phyloP scores from a whole-genome alignment of 2,797 vertebrate species.

The Arnoldichthys spilopterus region DNA sequence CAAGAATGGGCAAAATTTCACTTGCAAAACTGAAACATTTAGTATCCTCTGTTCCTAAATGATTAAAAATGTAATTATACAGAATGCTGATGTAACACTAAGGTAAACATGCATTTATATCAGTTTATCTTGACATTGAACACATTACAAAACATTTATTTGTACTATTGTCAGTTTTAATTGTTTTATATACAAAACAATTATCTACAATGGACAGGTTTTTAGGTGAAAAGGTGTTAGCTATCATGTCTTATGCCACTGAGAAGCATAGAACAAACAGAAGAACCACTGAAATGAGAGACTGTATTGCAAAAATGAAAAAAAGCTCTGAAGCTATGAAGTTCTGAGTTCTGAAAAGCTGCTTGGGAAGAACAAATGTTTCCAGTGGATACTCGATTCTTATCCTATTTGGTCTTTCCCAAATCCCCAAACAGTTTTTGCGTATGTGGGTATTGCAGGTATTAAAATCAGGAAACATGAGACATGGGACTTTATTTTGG shows the following conservation, averaged over 20 bases:
- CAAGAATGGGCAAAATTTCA: too few species aligned
- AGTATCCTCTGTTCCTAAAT: too few species aligned
- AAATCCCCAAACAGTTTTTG: neutral
- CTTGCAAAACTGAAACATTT: too few species aligned
- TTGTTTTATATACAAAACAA: too few species aligned
- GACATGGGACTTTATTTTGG: slow-evolving; percentile 17
- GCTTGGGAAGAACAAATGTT: neutral
- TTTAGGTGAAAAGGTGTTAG: neutral
- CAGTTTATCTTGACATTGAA: too few species aligned
- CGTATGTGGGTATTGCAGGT: neutral
- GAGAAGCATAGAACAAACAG: neutral
- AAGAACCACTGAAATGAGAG: neutral
- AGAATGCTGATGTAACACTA: too few species aligned
- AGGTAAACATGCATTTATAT: too few species aligned
- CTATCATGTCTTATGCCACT: neutral
- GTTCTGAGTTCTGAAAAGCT: slow-evolving; percentile 2
- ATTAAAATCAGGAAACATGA: slow-evolving; percentile 19
- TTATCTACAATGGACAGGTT: neutral
- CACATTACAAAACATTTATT: too few species aligned
- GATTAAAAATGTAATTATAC: too few species aligned
- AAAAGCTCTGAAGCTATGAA: neutral
- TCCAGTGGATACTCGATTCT: neutral
- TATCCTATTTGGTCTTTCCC: neutral
- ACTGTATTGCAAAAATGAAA: neutral
- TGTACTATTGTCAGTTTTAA: too few species aligned